Evolutionary conservation across 2,888 invertebrate species (phyloP), one percentile per base, ranked within the genome.

Genomic region (Drosophila colorata): DNA sequence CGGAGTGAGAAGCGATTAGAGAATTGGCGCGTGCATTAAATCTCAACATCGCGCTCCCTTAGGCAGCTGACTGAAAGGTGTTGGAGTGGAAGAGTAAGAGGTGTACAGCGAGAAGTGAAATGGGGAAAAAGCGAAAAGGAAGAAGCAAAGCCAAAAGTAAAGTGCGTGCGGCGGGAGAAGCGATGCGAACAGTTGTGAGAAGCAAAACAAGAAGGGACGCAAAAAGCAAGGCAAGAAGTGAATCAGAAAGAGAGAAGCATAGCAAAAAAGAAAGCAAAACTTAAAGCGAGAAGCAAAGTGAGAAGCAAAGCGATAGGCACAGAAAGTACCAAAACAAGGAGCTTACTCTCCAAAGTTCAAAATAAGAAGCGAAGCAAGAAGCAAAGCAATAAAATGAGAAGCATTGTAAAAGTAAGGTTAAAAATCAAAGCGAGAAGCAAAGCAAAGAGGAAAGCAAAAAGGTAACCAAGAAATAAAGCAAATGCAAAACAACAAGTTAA

Each of bases 11-110:
- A 71, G 53, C 51, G 44, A 41, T 52, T 57, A 51, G 52, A 66
- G 20, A 52, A 59, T 48, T 52, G 43, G 48, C 68, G 37, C 64
- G 51, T 64, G 64, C 63, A 35, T 28, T 41, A 33, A 31, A 64
- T 49, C 41, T 35, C 25, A 16, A 18, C 37, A 31, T 33, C 23
- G n/a, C 4, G 16, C 8, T 28, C 18, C 40, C 18, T 9, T 9
- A 7, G 23, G 33, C 23, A 13, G 35, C 1, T 16, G 16, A 49
- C 35, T 13, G 33, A 33, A 33, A 4, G 33, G 4, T 33, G 33
- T 33, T 33, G 13, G 13, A 13, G 13, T 33, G 4, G 33, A 8
- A 28, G 9, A 8, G 8, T 7, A 8, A 11, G 31, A 31, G 31
- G 11, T 4, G 13, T 13, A 11, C 3, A 31, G 11, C 4, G 33